phyloP scores from a whole-genome alignment of 2,797 vertebrate genomes.

The Cirrhinus molitorella region DNA sequence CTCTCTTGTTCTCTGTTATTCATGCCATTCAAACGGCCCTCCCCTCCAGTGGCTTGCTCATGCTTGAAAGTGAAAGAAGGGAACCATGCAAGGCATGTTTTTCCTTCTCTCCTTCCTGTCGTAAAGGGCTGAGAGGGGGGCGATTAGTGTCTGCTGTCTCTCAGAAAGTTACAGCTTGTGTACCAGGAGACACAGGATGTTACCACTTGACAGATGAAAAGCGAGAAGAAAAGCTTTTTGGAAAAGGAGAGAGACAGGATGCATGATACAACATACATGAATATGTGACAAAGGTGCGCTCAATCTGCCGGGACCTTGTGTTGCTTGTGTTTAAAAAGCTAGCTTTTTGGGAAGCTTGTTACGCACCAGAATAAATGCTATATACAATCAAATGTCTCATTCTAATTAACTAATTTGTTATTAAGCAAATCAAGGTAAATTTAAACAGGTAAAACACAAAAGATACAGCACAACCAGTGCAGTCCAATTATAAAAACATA shows the following conservation, averaged over 20 bases:
- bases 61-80: constrained; percentile 65
- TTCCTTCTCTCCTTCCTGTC: constrained; percentile 57
- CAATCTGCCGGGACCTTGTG: constrained; percentile 16
- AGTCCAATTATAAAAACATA: background rate
- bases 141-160: constrained; percentile 66
- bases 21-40: constrained; percentile 62
- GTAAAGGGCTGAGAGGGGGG: constrained; percentile 60
- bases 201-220: constrained; percentile 61
- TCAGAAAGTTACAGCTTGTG: constrained; percentile 65
- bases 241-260: constrained; percentile 45
- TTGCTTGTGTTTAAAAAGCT: background rate
- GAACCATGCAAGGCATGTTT: constrained; percentile 64
- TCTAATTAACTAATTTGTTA: background rate
- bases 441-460: background rate
- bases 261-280: constrained; percentile 39
- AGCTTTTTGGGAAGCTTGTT: constrained; percentile 3
- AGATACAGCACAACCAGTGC: background rate
- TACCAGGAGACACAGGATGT: constrained; percentile 61
- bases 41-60: constrained; percentile 63
- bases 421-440: background rate
- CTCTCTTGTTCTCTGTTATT: constrained; percentile 62
- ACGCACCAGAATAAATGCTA: background rate
- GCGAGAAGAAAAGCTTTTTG: constrained; percentile 43
- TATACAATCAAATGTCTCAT: background rate
- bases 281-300: constrained; percentile 33